Evolutionary conservation across 2,113 vertebrate genomes (phyloP).

Genomic region (Agelaius phoeniceus): DNA sequence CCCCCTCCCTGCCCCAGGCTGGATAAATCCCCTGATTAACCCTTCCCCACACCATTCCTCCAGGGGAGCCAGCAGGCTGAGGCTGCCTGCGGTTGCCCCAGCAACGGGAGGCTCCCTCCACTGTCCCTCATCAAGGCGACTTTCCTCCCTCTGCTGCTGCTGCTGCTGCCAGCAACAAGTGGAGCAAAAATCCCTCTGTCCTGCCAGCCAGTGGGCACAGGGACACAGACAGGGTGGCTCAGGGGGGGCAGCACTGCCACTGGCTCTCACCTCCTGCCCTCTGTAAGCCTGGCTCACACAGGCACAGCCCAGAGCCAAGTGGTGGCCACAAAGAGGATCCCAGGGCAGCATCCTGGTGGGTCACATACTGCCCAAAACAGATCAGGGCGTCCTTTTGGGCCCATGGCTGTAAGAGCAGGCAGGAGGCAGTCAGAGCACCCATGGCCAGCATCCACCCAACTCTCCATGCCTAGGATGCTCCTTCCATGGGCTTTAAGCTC

Average conservation of each 20-base stretch:
- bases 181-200: slow-evolving; percentile 35
- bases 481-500: background rate
- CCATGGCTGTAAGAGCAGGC: background rate
- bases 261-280: accelerated
- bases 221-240: background rate
- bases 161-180: slow-evolving; percentile 57
- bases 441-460: background rate
- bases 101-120: slow-evolving; percentile 52
- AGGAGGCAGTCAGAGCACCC: background rate
- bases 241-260: too few relatives aligned
- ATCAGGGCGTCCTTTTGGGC: background rate
- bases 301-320: background rate
- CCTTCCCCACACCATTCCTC: background rate
- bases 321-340: accelerated
- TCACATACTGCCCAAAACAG: background rate
- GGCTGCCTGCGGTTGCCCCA: slow-evolving; percentile 25
- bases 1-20: accelerated
- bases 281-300: background rate
- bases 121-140: background rate
- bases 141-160: slow-evolving; percentile 18
- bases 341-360: accelerated
- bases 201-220: background rate
- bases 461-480: background rate
- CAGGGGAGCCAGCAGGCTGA: background rate
- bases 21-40: slow-evolving; percentile 6